Evolutionary conservation across 1,140 invertebrate species (phyloP).

Genomic region (Steinernema feltiae): DNA sequence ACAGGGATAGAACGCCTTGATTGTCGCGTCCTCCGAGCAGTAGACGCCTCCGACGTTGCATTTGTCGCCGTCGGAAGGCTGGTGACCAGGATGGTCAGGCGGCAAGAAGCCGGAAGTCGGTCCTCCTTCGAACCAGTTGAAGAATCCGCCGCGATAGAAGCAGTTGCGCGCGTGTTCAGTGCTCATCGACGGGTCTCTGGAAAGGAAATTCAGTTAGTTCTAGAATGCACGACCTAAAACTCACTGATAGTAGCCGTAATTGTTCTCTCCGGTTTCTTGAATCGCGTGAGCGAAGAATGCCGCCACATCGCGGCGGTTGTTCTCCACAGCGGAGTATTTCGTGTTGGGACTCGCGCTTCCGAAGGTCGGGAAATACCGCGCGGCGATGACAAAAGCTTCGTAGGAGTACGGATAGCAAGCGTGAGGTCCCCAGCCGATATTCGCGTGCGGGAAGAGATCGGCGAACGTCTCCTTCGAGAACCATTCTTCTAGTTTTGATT

Average conservation of each 20-base stretch:
- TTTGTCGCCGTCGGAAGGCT: constrained; percentile 44
- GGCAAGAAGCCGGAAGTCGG: constrained; percentile 49
- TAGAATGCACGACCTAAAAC: constrained; percentile 8
- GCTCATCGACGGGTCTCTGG: neutral
- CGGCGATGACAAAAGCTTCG: constrained; percentile 51
- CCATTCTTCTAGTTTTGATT: constrained; percentile 36
- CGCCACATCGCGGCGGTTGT: constrained; percentile 33
- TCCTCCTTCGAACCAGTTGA: constrained; percentile 57
- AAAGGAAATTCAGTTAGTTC: neutral
- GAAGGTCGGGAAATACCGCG: constrained; percentile 54
- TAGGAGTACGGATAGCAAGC: constrained; percentile 53
- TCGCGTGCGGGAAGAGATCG: constrained; percentile 52
- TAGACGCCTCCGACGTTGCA: constrained; percentile 39
- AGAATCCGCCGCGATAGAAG: constrained; percentile 56
- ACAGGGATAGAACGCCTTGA: constrained; percentile 47
- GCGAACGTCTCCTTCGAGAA: constrained; percentile 36
- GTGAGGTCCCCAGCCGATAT: constrained; percentile 53
- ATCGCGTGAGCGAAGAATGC: constrained; percentile 42
- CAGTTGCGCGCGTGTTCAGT: constrained; percentile 43
- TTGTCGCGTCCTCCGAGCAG: constrained; percentile 40
- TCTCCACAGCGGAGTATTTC: constrained; percentile 31
- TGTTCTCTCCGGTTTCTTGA: constrained; percentile 42
- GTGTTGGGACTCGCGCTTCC: constrained; percentile 37
- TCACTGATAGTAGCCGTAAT: constrained; percentile 34
- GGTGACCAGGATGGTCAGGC: constrained; percentile 33